Conservation (phyloP, 2,113 vertebrate genomes). For the Phoxinus phoxinus region DNA sequence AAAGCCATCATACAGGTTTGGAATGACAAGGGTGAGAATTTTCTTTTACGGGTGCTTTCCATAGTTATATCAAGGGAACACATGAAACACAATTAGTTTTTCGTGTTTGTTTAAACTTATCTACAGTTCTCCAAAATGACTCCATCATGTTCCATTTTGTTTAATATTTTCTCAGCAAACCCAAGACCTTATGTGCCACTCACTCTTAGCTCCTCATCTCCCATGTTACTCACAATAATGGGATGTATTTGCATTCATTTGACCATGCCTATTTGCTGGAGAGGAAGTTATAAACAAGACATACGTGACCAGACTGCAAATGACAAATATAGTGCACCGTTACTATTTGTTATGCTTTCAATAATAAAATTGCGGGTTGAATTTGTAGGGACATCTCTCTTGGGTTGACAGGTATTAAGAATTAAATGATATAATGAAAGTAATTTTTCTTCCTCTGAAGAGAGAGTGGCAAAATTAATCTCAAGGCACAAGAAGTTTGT, state of each 20-base stretch:
- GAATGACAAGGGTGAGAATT: not conserved
- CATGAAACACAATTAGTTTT: constrained; percentile 11
- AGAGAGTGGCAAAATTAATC: constrained; percentile 37
- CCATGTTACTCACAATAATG: constrained; percentile 51
- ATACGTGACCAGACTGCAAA: constrained; percentile 42
- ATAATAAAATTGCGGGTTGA: constrained; percentile 45
- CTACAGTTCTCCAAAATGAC: constrained; percentile 27
- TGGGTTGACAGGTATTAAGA: constrained; percentile 46
- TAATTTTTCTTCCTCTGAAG: constrained; percentile 40
- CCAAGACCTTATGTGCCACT: constrained; percentile 44
- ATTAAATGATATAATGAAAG: constrained; percentile 51
- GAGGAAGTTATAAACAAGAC: constrained; percentile 40
- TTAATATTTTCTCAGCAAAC: constrained; percentile 39
- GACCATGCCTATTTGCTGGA: constrained; percentile 39
- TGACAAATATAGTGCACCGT: constrained; percentile 3
- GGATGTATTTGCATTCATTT: constrained; percentile 57
- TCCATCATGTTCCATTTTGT: constrained; percentile 37
- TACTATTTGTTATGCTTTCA: constrained; percentile 41
- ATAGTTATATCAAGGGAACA: not conserved
- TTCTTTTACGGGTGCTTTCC: not conserved
- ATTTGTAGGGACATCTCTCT: constrained; percentile 48
- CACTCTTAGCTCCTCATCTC: constrained; percentile 47
- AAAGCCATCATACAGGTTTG: not conserved
- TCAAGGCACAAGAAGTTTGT: constrained; percentile 28
- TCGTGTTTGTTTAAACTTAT: constrained; percentile 36